Evolutionary conservation across 2,113 vertebrate genomes (phyloP).

Genomic region (Lampris incognitus): DNA sequence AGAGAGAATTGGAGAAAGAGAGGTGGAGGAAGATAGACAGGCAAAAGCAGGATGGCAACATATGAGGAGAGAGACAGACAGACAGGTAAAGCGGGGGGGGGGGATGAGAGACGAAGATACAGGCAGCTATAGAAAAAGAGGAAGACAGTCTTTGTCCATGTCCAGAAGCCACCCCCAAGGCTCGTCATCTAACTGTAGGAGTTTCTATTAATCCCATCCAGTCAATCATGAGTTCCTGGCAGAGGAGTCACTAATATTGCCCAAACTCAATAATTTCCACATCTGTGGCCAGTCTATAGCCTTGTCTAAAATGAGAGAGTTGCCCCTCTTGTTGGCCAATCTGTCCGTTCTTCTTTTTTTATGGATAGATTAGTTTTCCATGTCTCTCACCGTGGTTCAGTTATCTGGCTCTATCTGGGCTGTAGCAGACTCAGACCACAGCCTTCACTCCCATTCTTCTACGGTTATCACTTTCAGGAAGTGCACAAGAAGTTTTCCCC

Average conservation of each 20-base stretch:
- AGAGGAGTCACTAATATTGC: not conserved
- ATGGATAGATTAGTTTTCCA: slow-evolving; percentile 47
- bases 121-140: not conserved
- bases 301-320: not conserved
- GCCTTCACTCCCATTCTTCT: slow-evolving; percentile 73
- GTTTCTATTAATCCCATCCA: slow-evolving; percentile 3
- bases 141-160: not conserved
- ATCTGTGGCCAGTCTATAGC: slow-evolving; percentile 26
- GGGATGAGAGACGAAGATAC: not conserved
- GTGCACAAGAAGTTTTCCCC: slow-evolving; percentile 70
- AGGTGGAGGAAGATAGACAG: slow-evolving; percentile 10
- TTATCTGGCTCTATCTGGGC: slow-evolving; percentile 61
- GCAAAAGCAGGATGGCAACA: not conserved
- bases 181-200: slow-evolving; percentile 11
- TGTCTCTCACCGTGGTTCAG: slow-evolving; percentile 17
- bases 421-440: slow-evolving; percentile 62
- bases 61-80: not conserved
- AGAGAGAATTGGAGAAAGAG: slow-evolving; percentile 12
- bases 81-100: not conserved
- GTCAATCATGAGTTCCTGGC: not conserved
- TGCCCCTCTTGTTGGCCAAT: too few species aligned
- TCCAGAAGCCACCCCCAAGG: not conserved
- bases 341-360: slow-evolving; percentile 32
- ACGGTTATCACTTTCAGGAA: slow-evolving; percentile 79
- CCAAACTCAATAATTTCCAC: slow-evolving; percentile 4